Conservation (phyloP, 2,888 invertebrate species). For the Tricholauxania praeusta region DNA sequence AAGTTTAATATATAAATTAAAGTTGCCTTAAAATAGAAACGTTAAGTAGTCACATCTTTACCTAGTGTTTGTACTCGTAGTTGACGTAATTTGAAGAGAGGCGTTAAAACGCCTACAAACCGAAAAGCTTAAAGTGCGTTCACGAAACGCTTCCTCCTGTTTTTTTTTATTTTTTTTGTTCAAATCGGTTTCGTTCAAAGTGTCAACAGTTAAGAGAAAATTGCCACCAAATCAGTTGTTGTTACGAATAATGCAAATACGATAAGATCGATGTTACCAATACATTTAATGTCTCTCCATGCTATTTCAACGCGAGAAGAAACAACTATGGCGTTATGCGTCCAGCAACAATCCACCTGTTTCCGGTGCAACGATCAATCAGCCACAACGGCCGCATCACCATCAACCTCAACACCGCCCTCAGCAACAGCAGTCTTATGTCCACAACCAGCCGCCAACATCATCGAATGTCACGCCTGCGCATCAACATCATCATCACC, state of each 20-base stretch:
- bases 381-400: slow-evolving; percentile 64
- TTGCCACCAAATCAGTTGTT: slow-evolving; percentile 56
- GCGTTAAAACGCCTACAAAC: too few species aligned
- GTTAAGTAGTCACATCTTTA: too few species aligned
- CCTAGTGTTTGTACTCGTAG: too few species aligned
- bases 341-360: slow-evolving; percentile 60
- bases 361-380: slow-evolving; percentile 58
- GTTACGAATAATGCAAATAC: slow-evolving; percentile 67
- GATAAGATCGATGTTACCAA: slow-evolving; percentile 69
- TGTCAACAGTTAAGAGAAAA: background rate
- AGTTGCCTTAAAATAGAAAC: too few species aligned
- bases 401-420: slow-evolving; percentile 63
- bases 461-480: background rate
- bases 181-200: background rate
- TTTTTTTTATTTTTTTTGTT: too few species aligned
- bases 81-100: too few species aligned
- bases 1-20: too few species aligned
- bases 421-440: slow-evolving; percentile 43
- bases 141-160: too few species aligned
- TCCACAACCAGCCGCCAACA: slow-evolving; percentile 11
- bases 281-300: slow-evolving; percentile 68
- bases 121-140: too few species aligned
- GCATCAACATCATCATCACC: slow-evolving; percentile 19
- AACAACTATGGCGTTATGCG: slow-evolving; percentile 68
- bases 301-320: slow-evolving; percentile 68